Conservation (phyloP, 2,113 vertebrate genomes). For the Arizona elegans region DNA sequence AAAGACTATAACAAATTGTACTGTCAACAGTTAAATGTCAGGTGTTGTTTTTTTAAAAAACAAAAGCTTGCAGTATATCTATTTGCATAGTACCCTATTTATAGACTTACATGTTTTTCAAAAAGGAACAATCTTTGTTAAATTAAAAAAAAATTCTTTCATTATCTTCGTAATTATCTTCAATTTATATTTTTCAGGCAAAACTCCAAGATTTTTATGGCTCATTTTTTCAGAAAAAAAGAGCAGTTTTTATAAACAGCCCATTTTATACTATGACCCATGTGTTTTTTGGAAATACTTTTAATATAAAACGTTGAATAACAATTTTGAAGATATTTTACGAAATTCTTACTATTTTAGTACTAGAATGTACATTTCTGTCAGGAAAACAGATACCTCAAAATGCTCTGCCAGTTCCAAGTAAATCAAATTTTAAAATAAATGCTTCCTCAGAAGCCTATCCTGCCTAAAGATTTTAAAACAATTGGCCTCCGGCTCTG, state of each 20-base stretch:
- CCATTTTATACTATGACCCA: not conserved
- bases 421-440: slow-evolving; percentile 38
- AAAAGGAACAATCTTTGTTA: slow-evolving; percentile 13
- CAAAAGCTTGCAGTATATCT: not conserved
- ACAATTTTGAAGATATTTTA: slow-evolving; percentile 27
- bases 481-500: slow-evolving; percentile 69
- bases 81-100: slow-evolving; percentile 13
- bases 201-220: slow-evolving; percentile 6
- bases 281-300: slow-evolving; percentile 7
- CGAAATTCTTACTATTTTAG: fast-evolving
- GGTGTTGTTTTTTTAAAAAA: not conserved
- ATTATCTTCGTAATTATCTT: slow-evolving; percentile 28
- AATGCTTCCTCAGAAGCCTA: slow-evolving; percentile 41
- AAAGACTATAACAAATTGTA: not conserved
- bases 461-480: slow-evolving; percentile 27
- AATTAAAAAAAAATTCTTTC: not conserved
- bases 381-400: not conserved
- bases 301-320: slow-evolving; percentile 3
- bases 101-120: not conserved
- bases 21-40: slow-evolving; percentile 51
- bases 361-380: slow-evolving; percentile 23
- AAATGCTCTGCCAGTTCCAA: slow-evolving; percentile 24
- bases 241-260: slow-evolving; percentile 28
- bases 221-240: slow-evolving; percentile 29
- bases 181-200: slow-evolving; percentile 27